Percentiles rank a stretch among this genome's conserved stretches.
Conservation (phyloP, 2,113 vertebrate species). For the Calcarius ornatus region DNA sequence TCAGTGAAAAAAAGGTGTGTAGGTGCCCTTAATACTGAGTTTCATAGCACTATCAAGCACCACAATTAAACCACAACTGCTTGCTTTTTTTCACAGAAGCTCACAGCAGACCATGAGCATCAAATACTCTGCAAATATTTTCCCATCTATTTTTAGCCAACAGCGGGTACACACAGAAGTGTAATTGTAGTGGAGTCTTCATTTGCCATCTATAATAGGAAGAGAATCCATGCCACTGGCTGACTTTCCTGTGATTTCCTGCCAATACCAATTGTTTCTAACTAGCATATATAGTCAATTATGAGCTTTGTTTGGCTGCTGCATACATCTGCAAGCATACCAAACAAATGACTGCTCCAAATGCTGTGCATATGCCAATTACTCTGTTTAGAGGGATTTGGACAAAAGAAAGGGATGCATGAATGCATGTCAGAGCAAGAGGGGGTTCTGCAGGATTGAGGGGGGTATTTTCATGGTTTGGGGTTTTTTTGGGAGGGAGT, state of each 20-base stretch:
- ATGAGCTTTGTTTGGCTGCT: not conserved
- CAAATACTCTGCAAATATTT: slow-evolving; percentile 12
- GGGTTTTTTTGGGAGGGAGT: too few relatives aligned
- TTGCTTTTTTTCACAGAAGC: not conserved
- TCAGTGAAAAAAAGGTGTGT: not conserved
- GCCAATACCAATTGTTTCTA: not conserved
- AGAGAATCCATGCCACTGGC: not conserved
- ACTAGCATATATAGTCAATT: slow-evolving; percentile 7
- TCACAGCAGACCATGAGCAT: not conserved
- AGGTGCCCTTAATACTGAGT: not conserved
- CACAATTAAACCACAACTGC: not conserved
- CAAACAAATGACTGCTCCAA: slow-evolving; percentile 29
- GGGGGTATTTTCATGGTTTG: not conserved
- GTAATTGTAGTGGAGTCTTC: not conserved
- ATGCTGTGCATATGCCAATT: slow-evolving; percentile 3
- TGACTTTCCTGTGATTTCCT: not conserved
- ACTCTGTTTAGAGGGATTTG: not conserved
- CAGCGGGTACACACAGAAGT: not conserved
- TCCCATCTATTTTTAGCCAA: slow-evolving; percentile 37
- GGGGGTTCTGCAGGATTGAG: not conserved
- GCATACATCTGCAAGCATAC: not conserved
- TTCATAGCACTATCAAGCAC: not conserved
- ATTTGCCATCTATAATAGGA: not conserved
- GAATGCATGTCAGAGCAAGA: not conserved
- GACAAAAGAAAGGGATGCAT: not conserved